Evolutionary conservation across 2,797 vertebrate species (phyloP).

Genomic region (Esox masquinongy): DNA sequence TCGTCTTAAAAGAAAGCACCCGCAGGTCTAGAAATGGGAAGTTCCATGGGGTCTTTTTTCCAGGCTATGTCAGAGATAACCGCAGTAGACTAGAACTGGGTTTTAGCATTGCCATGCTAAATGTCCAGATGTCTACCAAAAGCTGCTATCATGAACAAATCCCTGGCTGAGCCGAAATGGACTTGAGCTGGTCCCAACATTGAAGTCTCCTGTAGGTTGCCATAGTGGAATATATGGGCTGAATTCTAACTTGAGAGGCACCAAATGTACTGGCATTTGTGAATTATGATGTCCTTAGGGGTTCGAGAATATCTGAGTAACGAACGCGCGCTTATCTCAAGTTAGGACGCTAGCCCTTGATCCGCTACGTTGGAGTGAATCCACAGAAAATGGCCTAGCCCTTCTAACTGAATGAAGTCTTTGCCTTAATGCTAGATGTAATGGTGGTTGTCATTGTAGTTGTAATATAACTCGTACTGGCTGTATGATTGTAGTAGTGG

Average conservation of each 20-base stretch:
- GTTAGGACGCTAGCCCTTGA: background rate
- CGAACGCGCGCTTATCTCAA: background rate
- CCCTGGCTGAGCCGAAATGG: background rate
- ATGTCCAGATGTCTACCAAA: slow-evolving; percentile 33
- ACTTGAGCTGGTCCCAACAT: background rate
- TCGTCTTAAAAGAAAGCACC: background rate
- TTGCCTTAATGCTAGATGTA: slow-evolving; percentile 77
- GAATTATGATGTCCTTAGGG: background rate
- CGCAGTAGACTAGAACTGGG: background rate
- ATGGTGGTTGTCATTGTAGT: slow-evolving; percentile 57
- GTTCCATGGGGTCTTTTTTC: background rate
- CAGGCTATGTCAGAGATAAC: slow-evolving; percentile 16
- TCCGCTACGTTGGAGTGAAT: slow-evolving; percentile 34
- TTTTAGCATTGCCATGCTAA: slow-evolving; percentile 9
- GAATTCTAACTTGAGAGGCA: slow-evolving; percentile 18
- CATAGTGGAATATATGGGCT: background rate
- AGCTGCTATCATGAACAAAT: slow-evolving; percentile 56
- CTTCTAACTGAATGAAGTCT: slow-evolving; percentile 52
- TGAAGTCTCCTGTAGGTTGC: background rate
- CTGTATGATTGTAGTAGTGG: slow-evolving; percentile 52
- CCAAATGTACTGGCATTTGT: background rate
- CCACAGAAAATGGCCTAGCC: slow-evolving; percentile 40
- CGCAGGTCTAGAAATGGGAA: background rate
- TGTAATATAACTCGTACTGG: slow-evolving; percentile 74
- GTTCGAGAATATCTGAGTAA: background rate